phyloP scores from a whole-genome alignment of 1,140 invertebrate genomes.

The Neelides sp. region DNA sequence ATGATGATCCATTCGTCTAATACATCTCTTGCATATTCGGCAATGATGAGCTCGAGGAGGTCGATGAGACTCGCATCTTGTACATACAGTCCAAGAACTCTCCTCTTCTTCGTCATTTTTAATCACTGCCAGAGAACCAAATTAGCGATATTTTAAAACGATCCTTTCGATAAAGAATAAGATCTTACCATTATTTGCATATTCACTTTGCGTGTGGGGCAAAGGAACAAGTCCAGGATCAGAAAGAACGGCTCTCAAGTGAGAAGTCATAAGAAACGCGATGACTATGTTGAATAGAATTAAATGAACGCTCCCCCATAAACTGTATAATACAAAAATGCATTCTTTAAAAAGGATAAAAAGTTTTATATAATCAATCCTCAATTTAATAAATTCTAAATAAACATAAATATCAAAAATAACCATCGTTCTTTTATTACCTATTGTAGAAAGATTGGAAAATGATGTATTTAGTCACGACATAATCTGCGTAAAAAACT shows the following conservation, averaged over 20 bases:
- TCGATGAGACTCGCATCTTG: conserved; percentile 67
- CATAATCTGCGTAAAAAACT: conserved; percentile 82
- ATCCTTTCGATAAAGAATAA: not conserved
- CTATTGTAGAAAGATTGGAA: conserved; percentile 42
- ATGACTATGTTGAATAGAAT: conserved; percentile 68
- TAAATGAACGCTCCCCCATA: conserved; percentile 74
- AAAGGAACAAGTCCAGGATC: conserved; percentile 80
- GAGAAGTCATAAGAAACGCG: conserved; percentile 11
- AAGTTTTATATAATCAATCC: conserved; percentile 10
- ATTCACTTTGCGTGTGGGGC: conserved; percentile 63
- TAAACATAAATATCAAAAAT: conserved; percentile 1
- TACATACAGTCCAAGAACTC: conserved; percentile 74
- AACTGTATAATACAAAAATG: conserved; percentile 44
- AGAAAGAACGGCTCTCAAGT: conserved; percentile 65
- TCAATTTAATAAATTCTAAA: conserved; percentile 15
- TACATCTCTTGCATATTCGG: conserved; percentile 73
- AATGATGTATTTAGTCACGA: conserved; percentile 72
- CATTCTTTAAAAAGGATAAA: conserved; percentile 14
- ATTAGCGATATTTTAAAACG: conserved; percentile 10
- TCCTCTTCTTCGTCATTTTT: conserved; percentile 35
- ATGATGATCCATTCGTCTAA: conserved; percentile 81
- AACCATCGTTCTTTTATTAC: conserved; percentile 1
- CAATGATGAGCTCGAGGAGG: conserved; percentile 80
- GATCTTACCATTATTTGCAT: conserved; percentile 49
- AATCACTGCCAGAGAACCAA: conserved; percentile 22